Conservation (phyloP, 1,140 invertebrate genomes). For the Drosophila miranda region DNA sequence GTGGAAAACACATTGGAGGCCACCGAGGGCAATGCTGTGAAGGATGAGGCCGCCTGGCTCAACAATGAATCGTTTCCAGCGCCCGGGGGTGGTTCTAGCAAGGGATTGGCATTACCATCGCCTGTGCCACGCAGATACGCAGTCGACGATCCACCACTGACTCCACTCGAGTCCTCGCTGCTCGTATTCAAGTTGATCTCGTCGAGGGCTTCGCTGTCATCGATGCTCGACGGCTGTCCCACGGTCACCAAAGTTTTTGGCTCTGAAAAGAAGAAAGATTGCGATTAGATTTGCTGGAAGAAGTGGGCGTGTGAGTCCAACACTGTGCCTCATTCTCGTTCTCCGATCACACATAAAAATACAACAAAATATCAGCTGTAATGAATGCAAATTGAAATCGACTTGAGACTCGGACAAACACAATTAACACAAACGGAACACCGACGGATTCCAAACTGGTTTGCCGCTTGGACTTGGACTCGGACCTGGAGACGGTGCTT, state of each 20-base stretch:
- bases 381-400: slow-evolving; percentile 59
- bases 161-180: slow-evolving; percentile 52
- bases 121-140: slow-evolving; percentile 20
- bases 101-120: slow-evolving; percentile 68
- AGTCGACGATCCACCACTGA: slow-evolving; percentile 16
- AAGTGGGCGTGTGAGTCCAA: background rate
- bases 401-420: slow-evolving; percentile 29
- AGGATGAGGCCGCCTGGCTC: slow-evolving; percentile 84
- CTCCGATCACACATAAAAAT: slow-evolving; percentile 25
- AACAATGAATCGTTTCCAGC: slow-evolving; percentile 76
- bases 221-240: slow-evolving; percentile 67
- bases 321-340: slow-evolving; percentile 6
- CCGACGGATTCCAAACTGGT: slow-evolving; percentile 51
- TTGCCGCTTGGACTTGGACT: slow-evolving; percentile 10
- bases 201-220: slow-evolving; percentile 76
- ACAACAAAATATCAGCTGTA: slow-evolving; percentile 22
- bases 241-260: slow-evolving; percentile 75
- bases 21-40: slow-evolving; percentile 84
- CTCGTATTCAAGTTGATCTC: slow-evolving; percentile 81
- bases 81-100: slow-evolving; percentile 61
- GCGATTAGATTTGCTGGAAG: background rate
- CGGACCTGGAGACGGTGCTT: slow-evolving; percentile 13
- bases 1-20: slow-evolving; percentile 85
- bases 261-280: slow-evolving; percentile 56
- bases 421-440: slow-evolving; percentile 35